A percentile compares a stretch with the other conserved stretches of the same genome.
phyloP scores from a whole-genome alignment of 2,113 vertebrate species.

The Globicephala melas region DNA sequence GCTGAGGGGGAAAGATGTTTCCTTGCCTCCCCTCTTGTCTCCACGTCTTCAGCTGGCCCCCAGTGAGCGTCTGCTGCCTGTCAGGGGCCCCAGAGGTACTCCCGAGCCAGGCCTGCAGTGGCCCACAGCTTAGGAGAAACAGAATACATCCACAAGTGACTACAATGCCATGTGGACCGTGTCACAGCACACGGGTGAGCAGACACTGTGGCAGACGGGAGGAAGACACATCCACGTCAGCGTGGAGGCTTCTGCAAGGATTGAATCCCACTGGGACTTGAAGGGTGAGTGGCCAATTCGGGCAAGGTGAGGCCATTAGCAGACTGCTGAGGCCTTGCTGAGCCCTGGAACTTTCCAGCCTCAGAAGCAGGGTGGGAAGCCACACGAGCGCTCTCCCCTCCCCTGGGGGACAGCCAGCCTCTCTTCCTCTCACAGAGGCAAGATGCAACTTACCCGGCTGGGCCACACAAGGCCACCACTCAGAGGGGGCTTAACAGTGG shows the following conservation, averaged over 20 bases:
- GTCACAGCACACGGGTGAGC: not conserved
- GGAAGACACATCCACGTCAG: rapidly evolving
- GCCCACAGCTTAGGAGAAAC: not conserved
- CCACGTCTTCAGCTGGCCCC: not conserved
- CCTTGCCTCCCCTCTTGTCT: not conserved
- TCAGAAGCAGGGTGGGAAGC: not conserved
- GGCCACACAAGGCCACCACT: not conserved
- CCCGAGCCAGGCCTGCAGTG: not conserved
- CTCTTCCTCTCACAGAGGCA: not conserved
- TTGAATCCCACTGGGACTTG: rapidly evolving
- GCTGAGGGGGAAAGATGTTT: not conserved
- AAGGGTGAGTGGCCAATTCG: not conserved
- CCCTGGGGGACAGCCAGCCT: not conserved
- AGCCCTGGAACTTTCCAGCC: not conserved
- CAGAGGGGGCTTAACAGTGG: not conserved
- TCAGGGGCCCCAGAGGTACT: not conserved
- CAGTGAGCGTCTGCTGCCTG: not conserved
- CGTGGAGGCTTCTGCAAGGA: not conserved
- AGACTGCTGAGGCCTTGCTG: not conserved
- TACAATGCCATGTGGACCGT: not conserved
- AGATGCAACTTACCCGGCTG: not conserved
- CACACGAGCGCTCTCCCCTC: rapidly evolving
- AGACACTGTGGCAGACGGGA: not conserved
- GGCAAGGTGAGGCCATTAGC: not conserved
- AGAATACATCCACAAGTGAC: not conserved